Conservation (phyloP, 2,888 invertebrate genomes). For the Conistra vaccinii region DNA sequence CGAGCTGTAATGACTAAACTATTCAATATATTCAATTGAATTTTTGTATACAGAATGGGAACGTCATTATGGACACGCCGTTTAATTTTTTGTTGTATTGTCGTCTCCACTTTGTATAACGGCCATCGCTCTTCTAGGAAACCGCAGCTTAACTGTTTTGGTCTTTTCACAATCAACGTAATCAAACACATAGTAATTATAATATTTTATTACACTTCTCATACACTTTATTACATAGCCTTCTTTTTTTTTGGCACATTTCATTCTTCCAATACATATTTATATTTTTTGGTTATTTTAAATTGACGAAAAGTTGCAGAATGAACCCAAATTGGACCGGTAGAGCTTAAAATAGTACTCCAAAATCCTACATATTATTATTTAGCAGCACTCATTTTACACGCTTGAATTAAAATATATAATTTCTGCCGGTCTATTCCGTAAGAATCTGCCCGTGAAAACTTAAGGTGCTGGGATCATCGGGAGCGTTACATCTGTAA, state of each 20-base stretch:
- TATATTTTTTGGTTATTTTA: conserved; percentile 32
- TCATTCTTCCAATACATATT: conserved; percentile 18
- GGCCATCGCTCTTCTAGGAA: neutral
- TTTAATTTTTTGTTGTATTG: no score
- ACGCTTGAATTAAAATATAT: no score
- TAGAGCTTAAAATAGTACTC: neutral
- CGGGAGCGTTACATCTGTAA: no score
- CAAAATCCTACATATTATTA: neutral
- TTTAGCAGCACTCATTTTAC: neutral
- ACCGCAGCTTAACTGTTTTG: neutral
- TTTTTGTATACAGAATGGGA: no score
- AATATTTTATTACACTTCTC: conserved; percentile 1
- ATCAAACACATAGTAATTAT: conserved; percentile 7
- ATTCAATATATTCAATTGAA: no score
- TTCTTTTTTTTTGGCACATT: conserved; percentile 59
- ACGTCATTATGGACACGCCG: no score
- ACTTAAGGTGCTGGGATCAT: no score
- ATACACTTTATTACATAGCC: conserved; percentile 34
- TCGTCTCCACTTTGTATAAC: no score
- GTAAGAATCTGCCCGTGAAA: no score
- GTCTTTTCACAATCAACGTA: conserved; percentile 31
- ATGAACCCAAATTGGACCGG: neutral
- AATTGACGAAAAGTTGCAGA: conserved; percentile 1
- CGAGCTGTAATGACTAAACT: no score
- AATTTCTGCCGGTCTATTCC: no score